phyloP scores from a whole-genome alignment of 2,113 vertebrate species.

The Mastomys natalensis region DNA sequence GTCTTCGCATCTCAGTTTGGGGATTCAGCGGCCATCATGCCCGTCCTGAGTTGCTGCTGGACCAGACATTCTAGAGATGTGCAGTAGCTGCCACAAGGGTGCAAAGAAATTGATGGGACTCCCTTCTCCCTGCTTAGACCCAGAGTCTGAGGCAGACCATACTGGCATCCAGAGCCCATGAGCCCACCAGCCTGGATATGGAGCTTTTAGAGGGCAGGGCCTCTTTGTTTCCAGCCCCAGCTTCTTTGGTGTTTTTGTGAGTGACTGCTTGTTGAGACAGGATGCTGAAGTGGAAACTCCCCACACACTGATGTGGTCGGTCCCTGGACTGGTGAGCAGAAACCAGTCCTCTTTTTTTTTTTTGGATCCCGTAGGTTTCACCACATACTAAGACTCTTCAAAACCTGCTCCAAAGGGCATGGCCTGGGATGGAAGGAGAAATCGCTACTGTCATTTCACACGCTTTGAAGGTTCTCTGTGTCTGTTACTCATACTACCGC shows the following conservation, averaged over 20 bases:
- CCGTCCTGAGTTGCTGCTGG: background rate
- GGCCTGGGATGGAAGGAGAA: background rate
- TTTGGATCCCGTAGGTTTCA: background rate
- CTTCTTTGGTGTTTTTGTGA: background rate
- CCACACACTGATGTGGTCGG: background rate
- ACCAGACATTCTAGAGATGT: background rate
- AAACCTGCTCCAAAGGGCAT: background rate
- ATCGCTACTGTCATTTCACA: constrained; percentile 4
- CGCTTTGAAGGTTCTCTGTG: background rate
- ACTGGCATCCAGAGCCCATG: background rate
- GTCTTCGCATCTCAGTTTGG: background rate
- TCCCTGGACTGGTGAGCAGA: background rate
- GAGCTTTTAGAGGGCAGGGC: background rate
- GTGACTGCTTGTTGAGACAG: background rate
- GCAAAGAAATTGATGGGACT: background rate
- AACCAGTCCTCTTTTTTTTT: constrained; percentile 29
- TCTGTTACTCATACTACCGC: background rate
- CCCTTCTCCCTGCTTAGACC: background rate
- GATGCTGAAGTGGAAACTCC: background rate
- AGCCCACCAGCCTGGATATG: background rate
- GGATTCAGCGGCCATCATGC: background rate
- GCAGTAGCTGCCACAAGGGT: background rate
- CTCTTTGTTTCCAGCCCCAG: background rate
- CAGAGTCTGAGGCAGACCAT: background rate
- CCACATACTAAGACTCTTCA: constrained; percentile 12